A percentile compares a stretch with the other conserved stretches of the same genome.
Evolutionary conservation across 2,797 vertebrate species (phyloP).

Genomic region (Chloroceryle inda): DNA sequence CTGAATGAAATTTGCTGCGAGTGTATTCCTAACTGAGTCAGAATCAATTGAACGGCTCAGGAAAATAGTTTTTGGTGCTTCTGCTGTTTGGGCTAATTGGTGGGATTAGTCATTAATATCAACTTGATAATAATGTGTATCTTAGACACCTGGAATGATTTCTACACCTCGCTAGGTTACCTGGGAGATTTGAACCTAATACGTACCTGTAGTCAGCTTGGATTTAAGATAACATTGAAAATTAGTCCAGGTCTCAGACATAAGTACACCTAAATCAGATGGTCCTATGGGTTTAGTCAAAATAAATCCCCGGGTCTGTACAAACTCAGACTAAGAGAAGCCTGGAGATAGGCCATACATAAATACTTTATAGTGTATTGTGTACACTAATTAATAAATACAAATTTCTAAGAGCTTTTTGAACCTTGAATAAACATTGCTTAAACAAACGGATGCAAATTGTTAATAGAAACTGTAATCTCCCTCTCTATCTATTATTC

Average conservation of each 20-base stretch:
- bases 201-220: background rate
- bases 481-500: constrained; percentile 6
- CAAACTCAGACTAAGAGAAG: background rate
- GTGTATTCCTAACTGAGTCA: background rate
- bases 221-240: background rate
- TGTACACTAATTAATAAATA: constrained; percentile 64
- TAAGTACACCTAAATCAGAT: background rate
- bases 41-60: background rate
- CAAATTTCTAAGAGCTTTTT: constrained; percentile 45
- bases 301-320: background rate
- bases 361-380: constrained; percentile 43
- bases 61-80: background rate
- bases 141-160: constrained; percentile 14
- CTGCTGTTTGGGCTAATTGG: background rate
- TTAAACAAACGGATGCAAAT: constrained; percentile 52
- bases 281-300: background rate
- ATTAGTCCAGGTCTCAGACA: background rate
- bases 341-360: background rate
- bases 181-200: background rate
- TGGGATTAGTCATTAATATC: constrained; percentile 15
- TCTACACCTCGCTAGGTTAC: background rate
- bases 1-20: background rate
- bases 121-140: background rate
- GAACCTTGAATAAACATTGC: constrained; percentile 43
- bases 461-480: constrained; percentile 67